A percentile compares a stretch with the other conserved stretches of the same genome.
Evolutionary conservation across 2,797 vertebrate species (phyloP).

Genomic region (Balearica regulorum): DNA sequence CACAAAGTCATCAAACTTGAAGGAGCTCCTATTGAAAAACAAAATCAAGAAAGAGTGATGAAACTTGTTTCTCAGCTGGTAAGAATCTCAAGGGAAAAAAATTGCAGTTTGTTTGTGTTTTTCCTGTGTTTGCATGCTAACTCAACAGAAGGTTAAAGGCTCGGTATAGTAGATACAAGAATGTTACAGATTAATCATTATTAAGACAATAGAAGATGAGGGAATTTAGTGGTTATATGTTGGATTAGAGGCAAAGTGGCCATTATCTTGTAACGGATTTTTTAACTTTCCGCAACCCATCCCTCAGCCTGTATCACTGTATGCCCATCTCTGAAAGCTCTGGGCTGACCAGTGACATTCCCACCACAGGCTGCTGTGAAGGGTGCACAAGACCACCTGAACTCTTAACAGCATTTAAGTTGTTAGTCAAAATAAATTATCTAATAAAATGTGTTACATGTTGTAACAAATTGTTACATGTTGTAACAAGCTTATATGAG

Average conservation of each 20-base stretch:
- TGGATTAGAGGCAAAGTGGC: background rate
- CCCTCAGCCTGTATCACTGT: accelerated
- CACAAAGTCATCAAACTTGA: background rate
- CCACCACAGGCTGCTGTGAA: background rate
- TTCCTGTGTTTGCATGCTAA: background rate
- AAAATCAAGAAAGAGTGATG: background rate
- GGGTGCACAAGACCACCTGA: background rate
- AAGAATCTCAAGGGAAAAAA: background rate
- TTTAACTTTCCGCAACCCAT: background rate
- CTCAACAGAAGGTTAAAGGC: background rate
- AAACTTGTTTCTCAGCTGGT: background rate
- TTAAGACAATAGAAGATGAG: background rate
- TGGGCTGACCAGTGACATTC: background rate
- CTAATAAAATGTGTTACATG: background rate
- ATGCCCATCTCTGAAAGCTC: background rate
- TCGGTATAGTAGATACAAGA: background rate
- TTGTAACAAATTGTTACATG: background rate
- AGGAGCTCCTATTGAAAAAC: background rate
- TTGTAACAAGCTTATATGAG: background rate
- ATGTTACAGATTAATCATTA: background rate
- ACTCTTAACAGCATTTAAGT: background rate
- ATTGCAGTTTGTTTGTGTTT: background rate
- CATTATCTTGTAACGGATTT: background rate
- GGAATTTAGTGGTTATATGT: background rate
- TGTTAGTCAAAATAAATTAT: background rate